Percentiles rank a stretch among this genome's conserved stretches.
phyloP scores from a whole-genome alignment of 2,113 vertebrate genomes.

The Athene cunicularia region DNA sequence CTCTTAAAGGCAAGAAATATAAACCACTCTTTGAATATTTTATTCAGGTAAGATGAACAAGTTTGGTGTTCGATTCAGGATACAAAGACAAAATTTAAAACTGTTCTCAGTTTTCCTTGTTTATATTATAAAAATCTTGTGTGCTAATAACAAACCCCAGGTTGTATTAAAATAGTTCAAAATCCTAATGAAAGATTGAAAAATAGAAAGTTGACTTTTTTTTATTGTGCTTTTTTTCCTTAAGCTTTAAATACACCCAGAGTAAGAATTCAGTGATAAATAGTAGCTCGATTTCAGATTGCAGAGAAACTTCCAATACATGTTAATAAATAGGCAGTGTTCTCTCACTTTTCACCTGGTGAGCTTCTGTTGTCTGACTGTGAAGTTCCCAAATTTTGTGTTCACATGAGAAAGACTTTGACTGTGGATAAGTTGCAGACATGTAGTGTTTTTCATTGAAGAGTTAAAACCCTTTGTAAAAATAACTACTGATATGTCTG shows the following conservation, averaged over 20 bases:
- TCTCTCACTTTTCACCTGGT: neutral
- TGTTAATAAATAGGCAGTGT: neutral
- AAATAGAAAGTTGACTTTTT: neutral
- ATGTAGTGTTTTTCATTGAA: neutral
- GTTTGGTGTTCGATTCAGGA: neutral
- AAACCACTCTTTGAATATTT: conserved; percentile 95
- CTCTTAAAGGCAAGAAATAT: conserved; percentile 92
- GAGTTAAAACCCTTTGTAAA: neutral
- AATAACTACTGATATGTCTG: neutral
- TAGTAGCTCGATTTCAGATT: neutral
- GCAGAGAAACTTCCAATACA: neutral
- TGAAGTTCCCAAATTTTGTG: neutral
- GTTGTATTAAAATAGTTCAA: neutral
- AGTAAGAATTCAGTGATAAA: neutral
- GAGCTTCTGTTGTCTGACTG: neutral
- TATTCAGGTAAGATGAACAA: conserved; percentile 79
- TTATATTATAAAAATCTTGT: neutral
- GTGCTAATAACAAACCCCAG: neutral
- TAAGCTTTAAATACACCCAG: neutral
- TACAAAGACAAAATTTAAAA: neutral
- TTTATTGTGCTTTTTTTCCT: neutral
- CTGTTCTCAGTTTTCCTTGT: neutral
- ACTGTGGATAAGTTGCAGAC: neutral
- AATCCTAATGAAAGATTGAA: neutral
- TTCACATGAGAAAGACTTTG: neutral